These are phyloP conservation scores for Tragelaphus strepsiceros DNA, from an alignment of 2,113 vertebrate genomes.

Conservation along the genomic window DNA sequence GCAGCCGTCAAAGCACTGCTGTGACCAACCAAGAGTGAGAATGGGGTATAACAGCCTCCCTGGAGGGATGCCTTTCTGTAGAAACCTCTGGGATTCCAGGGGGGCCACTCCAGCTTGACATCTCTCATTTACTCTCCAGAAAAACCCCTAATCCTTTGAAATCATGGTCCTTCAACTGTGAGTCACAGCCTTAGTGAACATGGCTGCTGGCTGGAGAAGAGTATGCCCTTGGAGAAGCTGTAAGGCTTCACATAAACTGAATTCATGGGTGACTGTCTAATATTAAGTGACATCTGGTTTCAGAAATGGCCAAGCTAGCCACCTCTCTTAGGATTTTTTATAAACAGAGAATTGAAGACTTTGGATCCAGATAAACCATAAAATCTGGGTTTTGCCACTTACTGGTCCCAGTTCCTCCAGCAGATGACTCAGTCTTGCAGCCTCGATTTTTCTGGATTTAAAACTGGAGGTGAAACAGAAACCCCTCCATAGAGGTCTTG, in stretches of 20 bases:
- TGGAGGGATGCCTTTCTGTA: too few species aligned
- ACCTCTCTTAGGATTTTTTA: not conserved
- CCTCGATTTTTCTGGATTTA: not conserved
- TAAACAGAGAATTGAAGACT: not conserved
- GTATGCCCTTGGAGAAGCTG: not conserved
- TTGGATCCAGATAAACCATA: not conserved
- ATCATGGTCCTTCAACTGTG: not conserved
- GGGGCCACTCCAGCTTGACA: not conserved
- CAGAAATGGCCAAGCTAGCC: not conserved
- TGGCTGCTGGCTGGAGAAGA: not conserved
- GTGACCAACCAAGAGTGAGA: not conserved
- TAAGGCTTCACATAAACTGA: rapidly evolving
- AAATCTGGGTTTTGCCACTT: not conserved
- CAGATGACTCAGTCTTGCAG: not conserved
- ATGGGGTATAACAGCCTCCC: not conserved
- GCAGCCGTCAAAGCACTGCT: not conserved
- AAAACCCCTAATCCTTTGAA: not conserved
- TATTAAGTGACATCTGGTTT: not conserved
- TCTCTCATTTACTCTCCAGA: not conserved
- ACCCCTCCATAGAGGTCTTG: rapidly evolving
- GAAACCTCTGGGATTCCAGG: not conserved
- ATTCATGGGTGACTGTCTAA: not conserved
- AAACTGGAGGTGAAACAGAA: not conserved
- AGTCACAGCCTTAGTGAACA: too few species aligned
- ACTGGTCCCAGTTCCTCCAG: not conserved